These are phyloP conservation scores for Trilocha varians DNA, from an alignment of 2,888 invertebrate species.

Conservation along the genomic window DNA sequence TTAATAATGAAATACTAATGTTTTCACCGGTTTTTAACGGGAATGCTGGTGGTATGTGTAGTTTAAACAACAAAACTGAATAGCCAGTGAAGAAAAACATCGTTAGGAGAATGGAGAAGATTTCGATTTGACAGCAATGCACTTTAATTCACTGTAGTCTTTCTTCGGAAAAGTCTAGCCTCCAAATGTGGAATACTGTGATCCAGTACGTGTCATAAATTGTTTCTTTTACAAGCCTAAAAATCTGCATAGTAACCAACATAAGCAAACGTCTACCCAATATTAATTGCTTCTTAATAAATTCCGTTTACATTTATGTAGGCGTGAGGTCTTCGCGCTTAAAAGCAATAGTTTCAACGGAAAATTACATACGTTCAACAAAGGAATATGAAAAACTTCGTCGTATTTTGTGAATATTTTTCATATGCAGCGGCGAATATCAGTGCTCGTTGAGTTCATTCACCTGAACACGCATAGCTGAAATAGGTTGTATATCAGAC, in stretches of 20 bases:
- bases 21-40: too few species aligned
- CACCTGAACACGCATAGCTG: constrained; percentile 24
- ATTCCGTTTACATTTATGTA: background rate
- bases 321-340: background rate
- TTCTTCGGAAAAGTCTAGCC: too few species aligned
- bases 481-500: constrained; percentile 23
- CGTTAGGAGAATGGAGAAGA: too few species aligned
- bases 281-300: background rate
- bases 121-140: too few species aligned
- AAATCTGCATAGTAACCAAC: background rate
- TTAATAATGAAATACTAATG: too few species aligned
- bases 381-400: background rate
- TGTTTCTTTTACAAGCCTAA: background rate
- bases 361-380: background rate
- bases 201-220: too few species aligned
- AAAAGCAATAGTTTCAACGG: background rate
- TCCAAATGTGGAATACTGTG: too few species aligned
- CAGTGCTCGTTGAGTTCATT: constrained; percentile 29
- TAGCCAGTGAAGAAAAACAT: too few species aligned
- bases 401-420: constrained; percentile 10
- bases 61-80: too few species aligned
- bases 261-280: background rate
- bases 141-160: too few species aligned
- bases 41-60: too few species aligned
- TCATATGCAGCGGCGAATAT: constrained; percentile 18